Percentiles rank a stretch among this genome's conserved stretches.
Evolutionary conservation across 2,113 vertebrate species (phyloP).

Genomic region (Baryphthengus martii): DNA sequence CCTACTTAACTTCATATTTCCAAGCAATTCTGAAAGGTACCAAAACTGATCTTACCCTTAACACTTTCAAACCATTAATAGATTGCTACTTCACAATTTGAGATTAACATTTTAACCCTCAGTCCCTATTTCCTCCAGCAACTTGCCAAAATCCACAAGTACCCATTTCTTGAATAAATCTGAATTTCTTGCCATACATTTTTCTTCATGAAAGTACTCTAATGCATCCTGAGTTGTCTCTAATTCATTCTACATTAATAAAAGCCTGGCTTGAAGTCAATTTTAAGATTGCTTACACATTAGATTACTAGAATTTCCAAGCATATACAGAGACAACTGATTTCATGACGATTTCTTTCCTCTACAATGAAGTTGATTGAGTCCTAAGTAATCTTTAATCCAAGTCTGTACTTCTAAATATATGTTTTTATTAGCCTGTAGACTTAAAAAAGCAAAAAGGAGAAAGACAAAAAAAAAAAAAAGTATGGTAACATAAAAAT

Average conservation of each 20-base stretch:
- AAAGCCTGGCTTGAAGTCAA: neutral
- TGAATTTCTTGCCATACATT: neutral
- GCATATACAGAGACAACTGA: neutral
- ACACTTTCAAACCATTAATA: neutral
- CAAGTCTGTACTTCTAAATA: neutral
- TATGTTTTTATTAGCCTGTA: neutral
- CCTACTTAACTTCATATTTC: neutral
- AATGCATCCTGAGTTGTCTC: neutral
- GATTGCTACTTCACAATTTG: neutral
- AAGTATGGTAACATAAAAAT: neutral
- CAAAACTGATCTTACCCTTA: neutral
- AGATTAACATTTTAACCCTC: neutral
- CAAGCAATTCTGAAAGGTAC: neutral
- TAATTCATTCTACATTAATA: neutral
- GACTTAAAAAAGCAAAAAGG: neutral
- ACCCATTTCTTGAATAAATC: neutral
- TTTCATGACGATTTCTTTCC: neutral
- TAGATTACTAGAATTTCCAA: neutral
- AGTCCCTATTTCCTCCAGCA: neutral
- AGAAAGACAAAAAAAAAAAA: neutral
- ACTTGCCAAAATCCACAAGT: neutral
- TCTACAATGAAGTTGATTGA: neutral
- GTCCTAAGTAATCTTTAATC: neutral
- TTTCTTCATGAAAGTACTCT: neutral
- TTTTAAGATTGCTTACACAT: rapidly evolving